Conservation (phyloP, 2,888 invertebrate genomes). For the Helicoverpa assulta region DNA sequence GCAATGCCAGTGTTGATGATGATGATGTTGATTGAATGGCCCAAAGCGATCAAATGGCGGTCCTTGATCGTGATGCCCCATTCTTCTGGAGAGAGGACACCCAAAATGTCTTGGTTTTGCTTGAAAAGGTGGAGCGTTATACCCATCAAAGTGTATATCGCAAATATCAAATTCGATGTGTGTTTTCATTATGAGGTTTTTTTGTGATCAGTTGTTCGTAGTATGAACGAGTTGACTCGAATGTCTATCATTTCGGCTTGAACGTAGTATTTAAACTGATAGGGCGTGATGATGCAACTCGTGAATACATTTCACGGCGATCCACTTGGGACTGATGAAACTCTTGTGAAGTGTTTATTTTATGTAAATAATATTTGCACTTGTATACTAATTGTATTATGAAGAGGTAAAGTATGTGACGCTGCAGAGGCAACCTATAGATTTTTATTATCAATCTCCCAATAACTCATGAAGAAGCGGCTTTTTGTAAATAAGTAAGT, state of each 20-base stretch:
- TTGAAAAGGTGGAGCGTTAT: conserved; percentile 22
- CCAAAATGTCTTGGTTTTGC: conserved; percentile 16
- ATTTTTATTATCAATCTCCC: too few relatives aligned
- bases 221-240: conserved; percentile 26
- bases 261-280: too few relatives aligned
- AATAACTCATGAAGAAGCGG: too few relatives aligned
- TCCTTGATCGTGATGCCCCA: conserved; percentile 9
- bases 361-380: too few relatives aligned
- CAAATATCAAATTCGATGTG: conserved; percentile 28
- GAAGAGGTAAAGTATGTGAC: too few relatives aligned
- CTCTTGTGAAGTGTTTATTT: too few relatives aligned
- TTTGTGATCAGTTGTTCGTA: conserved; percentile 9
- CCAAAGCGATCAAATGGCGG: not conserved
- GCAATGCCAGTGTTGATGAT: not conserved
- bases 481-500: too few relatives aligned
- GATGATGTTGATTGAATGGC: not conserved
- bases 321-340: too few relatives aligned
- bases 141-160: conserved; percentile 43
- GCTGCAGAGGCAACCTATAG: too few relatives aligned
- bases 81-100: not conserved
- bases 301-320: too few relatives aligned
- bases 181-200: conserved; percentile 19
- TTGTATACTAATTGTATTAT: too few relatives aligned
- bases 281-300: too few relatives aligned
- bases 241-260: not conserved